These are phyloP conservation scores for Acridotheres tristis DNA, from an alignment of 2,797 vertebrate genomes.

Conservation along the genomic window DNA sequence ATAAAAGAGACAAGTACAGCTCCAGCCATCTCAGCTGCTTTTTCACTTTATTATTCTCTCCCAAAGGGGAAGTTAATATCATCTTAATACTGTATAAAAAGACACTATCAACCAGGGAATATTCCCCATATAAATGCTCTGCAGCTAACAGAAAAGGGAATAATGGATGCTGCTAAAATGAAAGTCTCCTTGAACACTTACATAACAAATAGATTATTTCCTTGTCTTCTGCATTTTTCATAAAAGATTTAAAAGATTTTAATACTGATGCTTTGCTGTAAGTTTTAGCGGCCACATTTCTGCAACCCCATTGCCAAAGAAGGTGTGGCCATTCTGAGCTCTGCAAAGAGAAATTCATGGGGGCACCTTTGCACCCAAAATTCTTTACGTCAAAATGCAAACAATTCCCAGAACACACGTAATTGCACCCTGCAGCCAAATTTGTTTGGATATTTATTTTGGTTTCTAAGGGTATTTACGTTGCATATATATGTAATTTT, in stretches of 20 bases:
- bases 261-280: not conserved
- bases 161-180: slow-evolving; percentile 41
- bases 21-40: slow-evolving; percentile 11
- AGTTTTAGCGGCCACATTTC: not conserved
- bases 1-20: slow-evolving; percentile 7
- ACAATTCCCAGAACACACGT: not conserved
- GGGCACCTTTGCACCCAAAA: not conserved
- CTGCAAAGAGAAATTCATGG: not conserved
- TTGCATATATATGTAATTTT: not conserved
- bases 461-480: not conserved
- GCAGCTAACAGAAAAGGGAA: slow-evolving; percentile 6
- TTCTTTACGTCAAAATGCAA: not conserved
- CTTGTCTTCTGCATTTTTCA: slow-evolving; percentile 1
- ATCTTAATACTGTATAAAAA: slow-evolving; percentile 55
- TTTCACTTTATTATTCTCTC: slow-evolving; percentile 38
- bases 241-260: slow-evolving; percentile 12
- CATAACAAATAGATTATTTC: slow-evolving; percentile 25
- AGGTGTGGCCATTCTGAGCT: not conserved
- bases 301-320: accelerated
- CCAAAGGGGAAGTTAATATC: slow-evolving; percentile 34
- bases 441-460: not conserved
- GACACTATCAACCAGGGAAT: slow-evolving; percentile 22
- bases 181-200: slow-evolving; percentile 40
- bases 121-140: slow-evolving; percentile 31
- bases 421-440: too few species aligned